Conservation (phyloP, 2,888 invertebrate genomes). For the Amphimallon solstitiale region DNA sequence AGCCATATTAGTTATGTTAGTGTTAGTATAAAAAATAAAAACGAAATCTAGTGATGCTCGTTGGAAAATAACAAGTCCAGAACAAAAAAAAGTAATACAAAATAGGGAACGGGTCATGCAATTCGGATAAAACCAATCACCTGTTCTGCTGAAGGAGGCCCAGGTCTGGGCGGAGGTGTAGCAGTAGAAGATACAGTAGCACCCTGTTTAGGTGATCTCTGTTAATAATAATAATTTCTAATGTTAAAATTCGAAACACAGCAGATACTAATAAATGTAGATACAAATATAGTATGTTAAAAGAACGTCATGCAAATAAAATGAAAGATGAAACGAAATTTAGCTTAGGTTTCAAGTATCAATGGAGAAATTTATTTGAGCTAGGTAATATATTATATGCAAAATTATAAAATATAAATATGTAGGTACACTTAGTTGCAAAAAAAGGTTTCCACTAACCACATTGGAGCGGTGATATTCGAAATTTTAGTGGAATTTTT, state of each 20-base stretch:
- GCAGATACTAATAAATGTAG: not conserved
- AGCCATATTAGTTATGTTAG: no score
- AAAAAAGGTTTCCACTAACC: no score
- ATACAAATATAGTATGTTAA: constrained; percentile 2
- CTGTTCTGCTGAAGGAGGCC: constrained; percentile 69
- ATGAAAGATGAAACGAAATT: constrained; percentile 14
- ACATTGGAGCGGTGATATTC: no score
- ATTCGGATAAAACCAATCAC: constrained; percentile 62
- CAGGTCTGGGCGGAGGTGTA: constrained; percentile 66
- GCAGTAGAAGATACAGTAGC: constrained; percentile 62
- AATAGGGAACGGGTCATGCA: constrained; percentile 38
- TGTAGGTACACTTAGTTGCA: no score
- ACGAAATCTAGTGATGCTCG: not conserved
- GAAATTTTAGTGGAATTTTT: no score
- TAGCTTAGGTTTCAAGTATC: constrained; percentile 28
- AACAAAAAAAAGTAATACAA: constrained; percentile 44
- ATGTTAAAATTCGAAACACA: constrained; percentile 28
- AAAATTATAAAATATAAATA: no score
- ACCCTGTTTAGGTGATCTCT: constrained; percentile 67
- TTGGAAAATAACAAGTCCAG: constrained; percentile 1
- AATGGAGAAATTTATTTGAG: no score
- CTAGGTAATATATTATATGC: no score
- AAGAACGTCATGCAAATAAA: constrained; percentile 22
- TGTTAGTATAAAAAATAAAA: not conserved
- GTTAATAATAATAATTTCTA: constrained; percentile 58